Evolutionary conservation across 2,113 vertebrate genomes (phyloP).

Genomic region (Odontophorus gujanensis): DNA sequence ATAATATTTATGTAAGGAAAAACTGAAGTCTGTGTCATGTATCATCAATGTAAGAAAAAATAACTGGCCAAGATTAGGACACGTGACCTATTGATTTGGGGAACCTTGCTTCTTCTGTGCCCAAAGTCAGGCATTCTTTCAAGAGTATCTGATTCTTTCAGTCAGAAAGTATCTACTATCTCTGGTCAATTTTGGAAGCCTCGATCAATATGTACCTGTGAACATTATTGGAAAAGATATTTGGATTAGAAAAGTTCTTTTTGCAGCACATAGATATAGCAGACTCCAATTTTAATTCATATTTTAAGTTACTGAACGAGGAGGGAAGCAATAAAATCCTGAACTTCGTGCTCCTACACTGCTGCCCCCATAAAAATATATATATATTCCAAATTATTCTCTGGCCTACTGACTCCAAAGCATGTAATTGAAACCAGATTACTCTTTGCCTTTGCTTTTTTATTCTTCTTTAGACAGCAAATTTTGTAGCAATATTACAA

Average conservation of each 20-base stretch:
- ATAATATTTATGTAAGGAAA: neutral
- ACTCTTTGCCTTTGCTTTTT: neutral
- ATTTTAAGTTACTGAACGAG: slow-evolving; percentile 43
- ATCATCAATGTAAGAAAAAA: neutral
- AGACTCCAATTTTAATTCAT: slow-evolving; percentile 33
- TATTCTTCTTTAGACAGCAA: neutral
- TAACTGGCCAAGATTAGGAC: neutral
- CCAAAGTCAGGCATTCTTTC: neutral
- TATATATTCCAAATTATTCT: slow-evolving; percentile 71
- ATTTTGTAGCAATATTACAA: slow-evolving; percentile 20
- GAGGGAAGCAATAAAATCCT: slow-evolving; percentile 66
- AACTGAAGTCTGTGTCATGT: neutral
- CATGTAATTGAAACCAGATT: slow-evolving; percentile 76
- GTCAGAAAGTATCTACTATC: neutral
- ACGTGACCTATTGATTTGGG: neutral
- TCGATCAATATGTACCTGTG: neutral
- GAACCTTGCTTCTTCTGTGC: neutral
- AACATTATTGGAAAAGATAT: neutral
- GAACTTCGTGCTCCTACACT: neutral
- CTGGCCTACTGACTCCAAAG: slow-evolving; percentile 71
- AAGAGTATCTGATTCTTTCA: too few relatives aligned
- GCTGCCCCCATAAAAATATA: slow-evolving; percentile 51
- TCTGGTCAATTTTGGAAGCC: neutral
- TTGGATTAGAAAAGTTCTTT: neutral
- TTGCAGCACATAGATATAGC: neutral